Conservation (phyloP, 1,140 invertebrate species). For the Drosophila navojoa region DNA sequence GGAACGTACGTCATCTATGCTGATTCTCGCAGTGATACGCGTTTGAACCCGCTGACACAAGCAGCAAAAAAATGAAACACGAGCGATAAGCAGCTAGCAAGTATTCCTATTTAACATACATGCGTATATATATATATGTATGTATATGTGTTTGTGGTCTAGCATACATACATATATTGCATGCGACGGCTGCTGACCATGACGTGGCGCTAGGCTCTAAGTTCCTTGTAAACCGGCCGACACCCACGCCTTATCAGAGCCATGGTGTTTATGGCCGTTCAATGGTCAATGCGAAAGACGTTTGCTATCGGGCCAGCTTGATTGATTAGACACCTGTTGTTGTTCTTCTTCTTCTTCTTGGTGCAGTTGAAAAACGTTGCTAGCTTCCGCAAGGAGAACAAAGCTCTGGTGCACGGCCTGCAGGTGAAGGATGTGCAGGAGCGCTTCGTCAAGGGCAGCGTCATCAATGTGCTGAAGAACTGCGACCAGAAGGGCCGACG, state of each 20-base stretch:
- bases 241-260: slow-evolving; percentile 23
- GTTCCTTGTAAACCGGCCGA: slow-evolving; percentile 7
- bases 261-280: slow-evolving; percentile 28
- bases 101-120: slow-evolving; percentile 15
- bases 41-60: slow-evolving; percentile 69
- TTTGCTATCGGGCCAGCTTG: background rate
- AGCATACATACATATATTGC: slow-evolving; percentile 28
- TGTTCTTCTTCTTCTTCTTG: slow-evolving; percentile 5
- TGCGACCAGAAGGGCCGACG: slow-evolving; percentile 86
- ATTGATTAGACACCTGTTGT: slow-evolving; percentile 7
- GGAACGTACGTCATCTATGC: slow-evolving; percentile 22
- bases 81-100: slow-evolving; percentile 55
- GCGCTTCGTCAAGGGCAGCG: slow-evolving; percentile 87
- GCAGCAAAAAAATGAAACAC: slow-evolving; percentile 11
- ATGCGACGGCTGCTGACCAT: slow-evolving; percentile 18
- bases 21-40: slow-evolving; percentile 49
- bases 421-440: slow-evolving; percentile 87
- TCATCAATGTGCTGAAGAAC: slow-evolving; percentile 90
- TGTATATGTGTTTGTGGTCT: background rate
- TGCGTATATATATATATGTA: background rate
- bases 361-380: slow-evolving; percentile 90
- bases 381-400: slow-evolving; percentile 89
- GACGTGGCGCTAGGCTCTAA: slow-evolving; percentile 31
- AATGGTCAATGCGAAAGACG: slow-evolving; percentile 25
- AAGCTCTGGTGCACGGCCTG: slow-evolving; percentile 86